phyloP scores from a whole-genome alignment of 2,888 invertebrate species.

The Eupithecia dodoneata region DNA sequence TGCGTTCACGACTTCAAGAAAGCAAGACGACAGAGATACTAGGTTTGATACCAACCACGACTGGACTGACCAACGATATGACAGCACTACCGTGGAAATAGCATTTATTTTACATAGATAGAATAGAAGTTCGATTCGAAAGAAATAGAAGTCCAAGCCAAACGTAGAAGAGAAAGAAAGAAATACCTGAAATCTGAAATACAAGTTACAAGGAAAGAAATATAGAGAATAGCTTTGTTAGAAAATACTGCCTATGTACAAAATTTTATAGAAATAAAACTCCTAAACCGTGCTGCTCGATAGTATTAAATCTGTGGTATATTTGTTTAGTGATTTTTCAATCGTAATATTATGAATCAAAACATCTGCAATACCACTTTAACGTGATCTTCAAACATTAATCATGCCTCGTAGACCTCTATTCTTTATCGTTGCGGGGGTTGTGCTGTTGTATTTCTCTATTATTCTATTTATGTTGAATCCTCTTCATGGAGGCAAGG shows the following conservation, averaged over 20 bases:
- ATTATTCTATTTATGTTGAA: constrained; percentile 74
- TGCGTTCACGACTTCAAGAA: background rate
- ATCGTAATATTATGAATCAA: constrained; percentile 38
- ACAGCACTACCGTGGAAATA: background rate
- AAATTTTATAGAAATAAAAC: background rate
- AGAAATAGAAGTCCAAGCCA: background rate
- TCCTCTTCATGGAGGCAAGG: constrained; percentile 64
- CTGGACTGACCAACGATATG: too few species aligned
- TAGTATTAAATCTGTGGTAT: background rate
- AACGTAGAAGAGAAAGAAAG: too few species aligned
- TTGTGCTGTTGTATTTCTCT: constrained; percentile 73
- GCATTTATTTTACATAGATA: background rate
- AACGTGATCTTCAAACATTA: constrained; percentile 17
- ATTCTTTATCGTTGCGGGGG: constrained; percentile 65
- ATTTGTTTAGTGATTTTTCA: background rate
- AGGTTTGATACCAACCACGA: too few species aligned
- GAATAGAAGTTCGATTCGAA: background rate
- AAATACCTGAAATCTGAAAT: background rate
- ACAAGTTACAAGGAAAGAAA: background rate
- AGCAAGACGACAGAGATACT: background rate
- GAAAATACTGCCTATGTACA: background rate
- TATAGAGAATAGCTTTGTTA: background rate
- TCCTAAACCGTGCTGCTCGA: background rate
- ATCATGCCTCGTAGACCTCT: constrained; percentile 72
- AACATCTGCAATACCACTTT: constrained; percentile 19